A percentile compares a stretch with the other conserved stretches of the same genome.
These are phyloP conservation scores for Axinella damicornis DNA, from an alignment of 37 sponge, comb jelly and placozoan genomes.

Conservation along the genomic window DNA sequence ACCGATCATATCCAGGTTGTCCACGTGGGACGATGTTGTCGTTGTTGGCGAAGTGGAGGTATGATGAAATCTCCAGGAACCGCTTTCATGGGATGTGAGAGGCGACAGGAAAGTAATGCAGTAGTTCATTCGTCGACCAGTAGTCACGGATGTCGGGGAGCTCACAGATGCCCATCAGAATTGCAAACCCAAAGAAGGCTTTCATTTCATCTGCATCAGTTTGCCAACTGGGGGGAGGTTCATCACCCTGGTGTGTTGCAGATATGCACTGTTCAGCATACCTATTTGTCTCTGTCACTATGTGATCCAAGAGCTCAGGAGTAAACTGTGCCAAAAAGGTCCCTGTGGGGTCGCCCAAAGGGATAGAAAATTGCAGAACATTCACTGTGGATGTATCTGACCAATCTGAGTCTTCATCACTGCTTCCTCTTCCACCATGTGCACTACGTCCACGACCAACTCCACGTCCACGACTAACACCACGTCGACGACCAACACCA, in stretches of 20 bases:
- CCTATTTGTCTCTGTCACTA: slow-evolving; percentile 13
- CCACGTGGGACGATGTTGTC: slow-evolving; percentile 18
- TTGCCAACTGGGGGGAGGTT: neutral
- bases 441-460: neutral
- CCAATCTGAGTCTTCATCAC: slow-evolving; percentile 5
- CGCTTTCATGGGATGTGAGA: slow-evolving; percentile 19
- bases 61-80: slow-evolving; percentile 15
- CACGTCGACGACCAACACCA: neutral
- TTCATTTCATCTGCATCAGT: slow-evolving; percentile 5
- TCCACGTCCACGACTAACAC: neutral
- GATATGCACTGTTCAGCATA: slow-evolving; percentile 18
- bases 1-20: slow-evolving; percentile 14
- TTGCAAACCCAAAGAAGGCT: slow-evolving; percentile 32
- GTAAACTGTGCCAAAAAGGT: neutral
- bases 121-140: neutral
- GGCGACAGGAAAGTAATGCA: slow-evolving; percentile 32
- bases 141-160: slow-evolving; percentile 28
- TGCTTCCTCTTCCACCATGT: neutral
- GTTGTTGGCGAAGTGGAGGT: slow-evolving; percentile 35
- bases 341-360: neutral
- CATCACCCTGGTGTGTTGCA: neutral
- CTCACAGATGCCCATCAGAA: slow-evolving; percentile 32
- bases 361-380: neutral
- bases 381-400: neutral
- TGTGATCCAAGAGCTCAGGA: neutral